These are phyloP conservation scores for Poeciliopsis retropinna DNA, from an alignment of 2,113 vertebrate genomes.

Conservation along the genomic window DNA sequence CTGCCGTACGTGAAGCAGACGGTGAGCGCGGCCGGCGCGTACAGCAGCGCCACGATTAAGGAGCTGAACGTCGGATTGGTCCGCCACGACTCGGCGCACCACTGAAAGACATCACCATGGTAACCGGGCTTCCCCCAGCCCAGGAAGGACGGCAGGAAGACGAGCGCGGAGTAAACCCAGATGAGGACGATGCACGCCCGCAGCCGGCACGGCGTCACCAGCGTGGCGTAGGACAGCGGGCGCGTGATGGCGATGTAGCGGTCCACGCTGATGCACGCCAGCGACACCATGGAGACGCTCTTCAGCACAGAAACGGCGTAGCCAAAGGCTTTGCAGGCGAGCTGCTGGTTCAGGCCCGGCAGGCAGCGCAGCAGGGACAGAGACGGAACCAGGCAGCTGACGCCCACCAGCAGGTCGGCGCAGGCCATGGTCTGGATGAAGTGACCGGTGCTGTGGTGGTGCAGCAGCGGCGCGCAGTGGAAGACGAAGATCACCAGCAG, in stretches of 20 bases:
- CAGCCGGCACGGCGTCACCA: conserved; percentile 90
- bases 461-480: conserved; percentile 92
- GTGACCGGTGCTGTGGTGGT: conserved; percentile 93
- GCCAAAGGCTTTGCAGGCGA: conserved; percentile 89
- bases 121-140: conserved; percentile 79
- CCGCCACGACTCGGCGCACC: conserved; percentile 87
- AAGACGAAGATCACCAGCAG: conserved; percentile 92
- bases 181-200: conserved; percentile 87
- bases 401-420: conserved; percentile 90
- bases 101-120: conserved; percentile 89
- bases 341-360: conserved; percentile 81
- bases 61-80: conserved; percentile 87
- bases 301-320: conserved; percentile 91
- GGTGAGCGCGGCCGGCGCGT: conserved; percentile 87
- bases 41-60: conserved; percentile 88
- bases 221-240: conserved; percentile 87
- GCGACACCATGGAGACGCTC: conserved; percentile 91
- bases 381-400: conserved; percentile 91
- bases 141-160: conserved; percentile 90
- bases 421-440: conserved; percentile 97
- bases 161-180: conserved; percentile 88
- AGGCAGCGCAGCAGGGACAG: conserved; percentile 88
- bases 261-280: conserved; percentile 90
- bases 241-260: conserved; percentile 82
- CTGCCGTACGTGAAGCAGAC: conserved; percentile 94